Base-by-base conservation (phyloP, 2,888 invertebrate genomes). In the Lasioglossum figueresi region DNA sequence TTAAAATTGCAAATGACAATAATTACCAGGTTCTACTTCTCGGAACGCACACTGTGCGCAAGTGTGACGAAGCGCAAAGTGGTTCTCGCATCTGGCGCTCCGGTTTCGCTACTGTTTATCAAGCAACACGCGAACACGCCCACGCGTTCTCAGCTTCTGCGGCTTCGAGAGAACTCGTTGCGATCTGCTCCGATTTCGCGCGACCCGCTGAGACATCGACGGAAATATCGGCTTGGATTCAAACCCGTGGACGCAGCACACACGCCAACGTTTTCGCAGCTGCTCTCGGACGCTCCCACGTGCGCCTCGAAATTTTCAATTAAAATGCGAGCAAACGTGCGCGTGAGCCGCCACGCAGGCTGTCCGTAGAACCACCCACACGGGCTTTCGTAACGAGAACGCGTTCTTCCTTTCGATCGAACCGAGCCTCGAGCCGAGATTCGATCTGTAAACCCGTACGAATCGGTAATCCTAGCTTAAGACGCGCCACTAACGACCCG, bases 241-340 rank as follows among this genome's bases (percentile, higher is more conserved):
- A 27, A 27, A 34, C 68, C n/a, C n/a, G 56, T 12, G n/a, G n/a
- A 56, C n/a, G 12, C 56, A 10, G 8, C 19, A 10, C 52, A 8
- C 52, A 43, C 66, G 27, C 48, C 63, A 34, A 80, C 23, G 63
- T 74, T 68, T 68, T 16, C 37, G 63, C 52, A 48, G 43, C 10
- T 68, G 68, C 73, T 23, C 80, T 43, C 34, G 6, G 48, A 6
- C 59, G 16, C 66, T 68, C 84, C 79, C 76, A 52, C 84, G 73
- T 68, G 59, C 48, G 31, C 8, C 4, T 31, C 59, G 74, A 84
- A 74, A 80, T 77, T 77, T 80, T 80, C 76, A 84, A 84, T 80
- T 79, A 80, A 85, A 84, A 84, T 75, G 77, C 85, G 85, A 27
- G 27, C 63, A 80, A 71, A 74, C 85, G 84, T 12, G n/a, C 27